Base-by-base conservation (phyloP, 1,140 invertebrate species). In the Dinothrombium tinctorium region DNA sequence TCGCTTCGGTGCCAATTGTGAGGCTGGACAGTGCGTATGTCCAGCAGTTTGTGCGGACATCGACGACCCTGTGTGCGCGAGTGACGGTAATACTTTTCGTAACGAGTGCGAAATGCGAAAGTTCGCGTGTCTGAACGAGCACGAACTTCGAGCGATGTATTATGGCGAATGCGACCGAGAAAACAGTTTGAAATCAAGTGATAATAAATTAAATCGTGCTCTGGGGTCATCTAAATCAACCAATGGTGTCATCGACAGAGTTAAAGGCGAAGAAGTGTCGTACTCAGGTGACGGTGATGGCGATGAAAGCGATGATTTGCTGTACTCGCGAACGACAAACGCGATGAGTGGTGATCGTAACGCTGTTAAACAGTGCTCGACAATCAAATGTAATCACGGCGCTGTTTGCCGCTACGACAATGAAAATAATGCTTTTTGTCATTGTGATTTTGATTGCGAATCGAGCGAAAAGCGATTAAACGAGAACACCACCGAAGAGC, bases 1-100 rank as follows among this genome's bases (percentile, higher is more conserved):
- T 61, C 70, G 74, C 46, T 72, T 69, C 55, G 77, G 76, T 5
- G 76, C 74, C 14, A 66, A 67, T 20, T 87, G 82, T 56, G 68
- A 78, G 50, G 72, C 73, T 28, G 82, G 80, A 0, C 67, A 70
- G 32, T 87, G 81, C 59, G 65, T 83, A 4, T 87, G 82, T 54
- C 78, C 79, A 1, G 69, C 69, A 36, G 67, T 71, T 45, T 87
- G 82, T 56, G 58, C 60, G 3, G 24, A 40, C 9, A n/a, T 21
- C n/a, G 47, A 51, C 14, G 58, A 62, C 22, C 71, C 71, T 23
- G 76, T 89, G 22, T 90, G 84, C 57, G 78, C 74, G 29, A 79
- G 71, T 50, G 74, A 84, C 51, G 72, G 74, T 55, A 67, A 69
- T 43, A 84, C 78, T 0, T 89, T 77, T 28, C 19, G 69, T 42